Conservation (phyloP, 2,797 vertebrate species). For the Aeoliscus strigatus region DNA sequence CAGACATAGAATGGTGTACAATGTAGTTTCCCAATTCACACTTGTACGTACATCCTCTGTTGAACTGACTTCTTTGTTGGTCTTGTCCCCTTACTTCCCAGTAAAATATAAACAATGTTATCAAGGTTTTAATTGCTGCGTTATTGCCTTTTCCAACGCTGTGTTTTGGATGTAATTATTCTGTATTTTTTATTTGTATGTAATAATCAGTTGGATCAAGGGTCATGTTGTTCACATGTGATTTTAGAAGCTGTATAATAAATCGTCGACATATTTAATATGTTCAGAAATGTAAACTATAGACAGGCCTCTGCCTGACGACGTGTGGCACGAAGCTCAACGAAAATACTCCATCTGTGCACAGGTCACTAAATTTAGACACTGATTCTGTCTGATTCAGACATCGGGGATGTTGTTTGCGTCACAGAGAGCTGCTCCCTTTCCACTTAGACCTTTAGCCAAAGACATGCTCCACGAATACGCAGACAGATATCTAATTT, state of each 20-base stretch:
- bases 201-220: conserved; percentile 73
- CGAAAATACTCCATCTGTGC: conserved; percentile 53
- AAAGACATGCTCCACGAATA: conserved; percentile 70
- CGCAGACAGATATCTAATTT: conserved; percentile 64
- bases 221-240: conserved; percentile 72
- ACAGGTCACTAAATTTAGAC: conserved; percentile 47
- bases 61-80: conserved; percentile 62
- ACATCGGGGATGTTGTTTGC: conserved; percentile 40
- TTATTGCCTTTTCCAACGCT: conserved; percentile 81
- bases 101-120: conserved; percentile 72
- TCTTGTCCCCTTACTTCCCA: conserved; percentile 56
- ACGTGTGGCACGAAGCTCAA: conserved; percentile 71
- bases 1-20: conserved; percentile 71
- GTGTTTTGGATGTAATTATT: conserved; percentile 82
- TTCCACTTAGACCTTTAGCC: conserved; percentile 65
- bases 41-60: conserved; percentile 69
- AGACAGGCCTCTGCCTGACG: conserved; percentile 41
- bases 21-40: conserved; percentile 69
- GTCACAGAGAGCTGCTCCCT: conserved; percentile 59
- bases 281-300: conserved; percentile 44
- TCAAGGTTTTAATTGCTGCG: conserved; percentile 77
- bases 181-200: conserved; percentile 78
- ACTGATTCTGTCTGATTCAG: conserved; percentile 37
- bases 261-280: conserved; percentile 43
- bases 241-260: conserved; percentile 55